phyloP scores from a whole-genome alignment of 2,797 vertebrate genomes.

The Podarcis siculus region DNA sequence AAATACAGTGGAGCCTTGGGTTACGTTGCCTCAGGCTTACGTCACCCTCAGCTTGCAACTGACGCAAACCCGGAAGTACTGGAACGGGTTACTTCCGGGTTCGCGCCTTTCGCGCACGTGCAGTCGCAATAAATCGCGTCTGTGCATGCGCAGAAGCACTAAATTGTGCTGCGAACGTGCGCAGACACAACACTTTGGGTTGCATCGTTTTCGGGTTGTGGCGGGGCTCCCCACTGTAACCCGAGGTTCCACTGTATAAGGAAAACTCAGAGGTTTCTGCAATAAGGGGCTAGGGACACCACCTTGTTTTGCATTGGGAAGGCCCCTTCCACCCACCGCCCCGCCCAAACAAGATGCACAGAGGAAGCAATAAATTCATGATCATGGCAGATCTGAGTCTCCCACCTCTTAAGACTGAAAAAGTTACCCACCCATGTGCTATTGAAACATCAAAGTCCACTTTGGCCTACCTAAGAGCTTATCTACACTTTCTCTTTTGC shows the following conservation, averaged over 20 bases:
- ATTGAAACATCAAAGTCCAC: not conserved
- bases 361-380: not conserved
- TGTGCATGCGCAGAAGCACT: too few species aligned
- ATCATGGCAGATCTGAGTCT: not conserved
- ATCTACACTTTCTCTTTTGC: too few species aligned
- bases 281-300: too few species aligned
- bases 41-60: too few species aligned
- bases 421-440: not conserved
- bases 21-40: too few species aligned
- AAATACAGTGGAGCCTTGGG: not conserved
- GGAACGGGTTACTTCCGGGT: too few species aligned
- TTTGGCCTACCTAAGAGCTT: not conserved
- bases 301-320: not conserved
- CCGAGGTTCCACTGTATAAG: not conserved
- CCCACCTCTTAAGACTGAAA: not conserved
- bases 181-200: too few species aligned
- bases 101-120: accelerated
- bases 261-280: not conserved
- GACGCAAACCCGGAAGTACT: too few species aligned
- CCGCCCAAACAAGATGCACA: not conserved
- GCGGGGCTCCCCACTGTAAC: too few species aligned
- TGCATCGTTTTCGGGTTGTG: too few species aligned
- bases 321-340: not conserved
- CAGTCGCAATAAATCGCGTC: too few species aligned
- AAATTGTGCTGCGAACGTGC: accelerated